Conservation (phyloP, 2,113 vertebrate species). For the Galemys pyrenaicus region DNA sequence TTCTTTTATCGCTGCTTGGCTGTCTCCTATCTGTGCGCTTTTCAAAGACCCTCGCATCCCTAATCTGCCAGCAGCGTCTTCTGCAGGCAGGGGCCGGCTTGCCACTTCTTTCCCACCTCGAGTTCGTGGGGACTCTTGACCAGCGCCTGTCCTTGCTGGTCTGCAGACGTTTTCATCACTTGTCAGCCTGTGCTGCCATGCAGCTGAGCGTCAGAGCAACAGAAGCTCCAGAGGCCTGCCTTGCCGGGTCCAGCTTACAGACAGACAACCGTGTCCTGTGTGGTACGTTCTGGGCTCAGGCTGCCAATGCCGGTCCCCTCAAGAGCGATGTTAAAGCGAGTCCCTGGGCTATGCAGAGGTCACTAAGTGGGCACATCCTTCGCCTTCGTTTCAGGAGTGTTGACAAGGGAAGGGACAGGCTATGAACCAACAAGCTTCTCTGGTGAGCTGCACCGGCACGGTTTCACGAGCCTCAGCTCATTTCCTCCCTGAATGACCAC, state of each 20-base stretch:
- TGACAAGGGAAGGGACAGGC: neutral
- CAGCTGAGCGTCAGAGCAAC: neutral
- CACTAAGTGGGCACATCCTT: fast-evolving
- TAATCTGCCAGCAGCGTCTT: too few relatives aligned
- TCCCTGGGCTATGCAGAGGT: neutral
- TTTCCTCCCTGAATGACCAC: neutral
- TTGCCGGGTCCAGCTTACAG: too few relatives aligned
- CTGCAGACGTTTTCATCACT: neutral
- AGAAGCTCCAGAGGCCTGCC: neutral
- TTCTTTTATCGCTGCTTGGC: neutral
- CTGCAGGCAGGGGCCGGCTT: too few relatives aligned
- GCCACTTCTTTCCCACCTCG: too few relatives aligned
- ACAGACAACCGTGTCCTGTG: neutral
- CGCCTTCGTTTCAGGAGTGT: neutral
- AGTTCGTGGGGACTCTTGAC: neutral
- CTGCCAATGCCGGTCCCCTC: neutral
- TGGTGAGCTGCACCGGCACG: fast-evolving
- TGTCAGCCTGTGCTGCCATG: neutral
- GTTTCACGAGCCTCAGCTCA: neutral
- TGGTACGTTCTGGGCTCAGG: neutral
- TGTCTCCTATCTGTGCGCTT: neutral
- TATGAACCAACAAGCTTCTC: too few relatives aligned
- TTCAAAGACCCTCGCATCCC: neutral
- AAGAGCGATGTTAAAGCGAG: neutral
- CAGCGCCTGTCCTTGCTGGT: neutral